A percentile compares a stretch with the other conserved stretches of the same genome.
Conservation (phyloP, 2,888 invertebrate species). For the Lottia scabra region DNA sequence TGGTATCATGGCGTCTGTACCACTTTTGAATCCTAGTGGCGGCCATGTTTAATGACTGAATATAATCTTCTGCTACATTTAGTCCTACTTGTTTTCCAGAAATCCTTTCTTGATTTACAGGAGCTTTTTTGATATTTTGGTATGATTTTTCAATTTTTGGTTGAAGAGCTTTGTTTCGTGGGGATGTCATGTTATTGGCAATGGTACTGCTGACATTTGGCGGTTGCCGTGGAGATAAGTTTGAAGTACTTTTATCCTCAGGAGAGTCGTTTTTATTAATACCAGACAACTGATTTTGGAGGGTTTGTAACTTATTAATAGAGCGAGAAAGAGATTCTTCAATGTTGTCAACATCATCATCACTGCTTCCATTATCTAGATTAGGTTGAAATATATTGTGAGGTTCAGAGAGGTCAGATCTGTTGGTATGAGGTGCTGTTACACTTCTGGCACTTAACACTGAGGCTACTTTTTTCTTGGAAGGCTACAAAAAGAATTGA, state of each 20-base stretch:
- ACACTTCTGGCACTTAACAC: no score
- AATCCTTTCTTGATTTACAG: conserved; percentile 57
- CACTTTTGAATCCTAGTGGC: conserved; percentile 65
- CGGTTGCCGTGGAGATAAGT: conserved; percentile 12
- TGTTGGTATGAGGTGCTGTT: no score
- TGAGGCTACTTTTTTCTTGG: no score
- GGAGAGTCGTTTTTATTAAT: conserved; percentile 27
- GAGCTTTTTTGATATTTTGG: conserved; percentile 67
- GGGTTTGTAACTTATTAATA: conserved; percentile 35
- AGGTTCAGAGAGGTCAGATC: conserved; percentile 32
- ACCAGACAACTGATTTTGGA: conserved; percentile 36
- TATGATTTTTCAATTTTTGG: conserved; percentile 65
- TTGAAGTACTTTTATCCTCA: conserved; percentile 4
- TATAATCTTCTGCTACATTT: conserved; percentile 58
- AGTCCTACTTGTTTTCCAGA: conserved; percentile 31
- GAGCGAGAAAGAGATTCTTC: conserved; percentile 40
- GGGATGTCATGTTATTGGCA: conserved; percentile 65
- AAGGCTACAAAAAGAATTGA: no score
- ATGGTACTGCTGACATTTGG: conserved; percentile 36
- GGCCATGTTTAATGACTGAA: conserved; percentile 52
- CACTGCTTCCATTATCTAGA: conserved; percentile 50
- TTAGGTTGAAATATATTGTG: conserved; percentile 53
- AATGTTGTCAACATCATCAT: conserved; percentile 43
- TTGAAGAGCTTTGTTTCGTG: conserved; percentile 57
- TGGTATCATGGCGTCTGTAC: conserved; percentile 50